Base-by-base conservation (phyloP, 2,888 invertebrate species). In the Trachelus iudaicus region DNA sequence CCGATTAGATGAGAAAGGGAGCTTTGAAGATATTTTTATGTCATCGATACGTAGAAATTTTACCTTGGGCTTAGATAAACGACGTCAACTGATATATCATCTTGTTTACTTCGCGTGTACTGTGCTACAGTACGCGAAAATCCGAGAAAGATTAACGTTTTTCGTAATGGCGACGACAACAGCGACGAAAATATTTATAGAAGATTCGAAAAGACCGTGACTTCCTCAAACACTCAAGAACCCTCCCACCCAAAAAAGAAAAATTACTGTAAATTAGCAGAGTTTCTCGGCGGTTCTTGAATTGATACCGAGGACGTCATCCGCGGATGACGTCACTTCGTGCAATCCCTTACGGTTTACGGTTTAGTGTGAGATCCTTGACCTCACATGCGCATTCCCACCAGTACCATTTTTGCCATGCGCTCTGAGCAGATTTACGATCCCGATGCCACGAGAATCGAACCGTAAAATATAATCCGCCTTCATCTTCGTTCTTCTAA, bases 371-470 rank as follows among this genome's bases (percentile, higher is more conserved):
- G 71, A 34, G 71, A 71, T 71, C 71, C 31, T 71, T 71, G 71
- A 71, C 31, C 71, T n/a, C 71, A 12, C 31, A 71, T 71, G 71
- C 71, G 71, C 71, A 71, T 11, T 31, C 31, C 12, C 31, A 34
- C 71, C 71, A 34, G 12, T 30, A 9, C 33, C 30, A 23, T 11
- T 31, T 34, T 31, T 15, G 71, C 33, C 23, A 31, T 71, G 71
- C 33, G 71, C 71, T 71, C 12, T 12, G 31, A 71, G 13, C 71
- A 71, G 71, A 71, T 71, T 71, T 71, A 71, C 71, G 33, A 71
- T 30, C 31, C 23, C 40, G 40, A 40, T 40, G 15, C 23, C 23
- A 56, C 56, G 56, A 56, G 71, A 71, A 71, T 31, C 71, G 71
- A n/a, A 31, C 71, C 15, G 71, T 33, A 71, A 71, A 71, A 71